Percentiles rank a stretch among this genome's conserved stretches.
Evolutionary conservation across 2,113 vertebrate genomes (phyloP).

Genomic region (Trichechus manatus): DNA sequence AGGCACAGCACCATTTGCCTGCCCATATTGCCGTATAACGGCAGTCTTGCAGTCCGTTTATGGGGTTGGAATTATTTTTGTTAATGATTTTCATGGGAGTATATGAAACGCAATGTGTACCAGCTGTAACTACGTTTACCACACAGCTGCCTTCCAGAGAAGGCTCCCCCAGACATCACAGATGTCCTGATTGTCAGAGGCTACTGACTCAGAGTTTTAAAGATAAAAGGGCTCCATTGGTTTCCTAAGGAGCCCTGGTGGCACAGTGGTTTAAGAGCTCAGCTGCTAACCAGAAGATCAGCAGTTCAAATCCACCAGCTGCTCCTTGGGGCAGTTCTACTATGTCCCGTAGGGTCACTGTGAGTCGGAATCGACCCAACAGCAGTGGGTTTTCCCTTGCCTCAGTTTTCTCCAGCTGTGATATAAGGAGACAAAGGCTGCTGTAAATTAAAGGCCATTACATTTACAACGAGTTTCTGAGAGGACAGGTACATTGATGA

Average conservation of each 20-base stretch:
- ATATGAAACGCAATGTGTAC: conserved; percentile 49
- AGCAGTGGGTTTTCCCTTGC: background rate
- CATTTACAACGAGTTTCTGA: background rate
- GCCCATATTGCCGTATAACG: background rate
- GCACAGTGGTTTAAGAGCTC: too few relatives aligned
- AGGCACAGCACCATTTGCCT: conserved; percentile 52
- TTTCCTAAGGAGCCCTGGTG: background rate
- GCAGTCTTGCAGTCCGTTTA: conserved; percentile 7
- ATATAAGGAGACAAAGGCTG: background rate
- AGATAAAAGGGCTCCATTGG: background rate
- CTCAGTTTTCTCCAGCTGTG: background rate
- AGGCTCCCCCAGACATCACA: background rate
- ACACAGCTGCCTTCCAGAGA: background rate
- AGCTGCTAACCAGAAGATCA: too few relatives aligned
- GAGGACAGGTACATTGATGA: background rate
- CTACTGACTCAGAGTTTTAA: background rate
- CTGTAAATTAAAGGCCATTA: background rate
- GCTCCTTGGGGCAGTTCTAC: too few relatives aligned
- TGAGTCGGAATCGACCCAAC: too few relatives aligned
- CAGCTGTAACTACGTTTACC: conserved; percentile 52
- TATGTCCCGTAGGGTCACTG: too few relatives aligned
- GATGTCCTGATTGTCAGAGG: conserved; percentile 1
- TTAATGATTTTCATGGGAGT: conserved; percentile 73
- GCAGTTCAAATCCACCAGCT: too few relatives aligned
- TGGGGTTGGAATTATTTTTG: conserved; percentile 44